These are phyloP conservation scores for Pseudococcus viburni DNA, from an alignment of 2,888 invertebrate genomes.

Conservation along the genomic window DNA sequence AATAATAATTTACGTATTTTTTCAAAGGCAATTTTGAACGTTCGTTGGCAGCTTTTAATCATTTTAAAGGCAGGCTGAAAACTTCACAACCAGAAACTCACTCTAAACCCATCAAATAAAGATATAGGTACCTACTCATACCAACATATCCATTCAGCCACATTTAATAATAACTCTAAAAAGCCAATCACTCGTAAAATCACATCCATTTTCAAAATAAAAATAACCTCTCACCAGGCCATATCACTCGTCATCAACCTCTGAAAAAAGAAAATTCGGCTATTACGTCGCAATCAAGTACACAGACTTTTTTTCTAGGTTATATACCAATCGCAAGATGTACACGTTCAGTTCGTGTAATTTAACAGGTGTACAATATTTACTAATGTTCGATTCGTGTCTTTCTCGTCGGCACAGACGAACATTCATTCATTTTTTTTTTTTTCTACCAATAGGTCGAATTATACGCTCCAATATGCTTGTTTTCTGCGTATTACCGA, in stretches of 20 bases:
- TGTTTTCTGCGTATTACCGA: neutral
- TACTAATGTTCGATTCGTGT: slow-evolving; percentile 24
- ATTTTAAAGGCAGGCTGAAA: neutral
- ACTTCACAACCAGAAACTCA: neutral
- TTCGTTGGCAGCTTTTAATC: too few relatives aligned
- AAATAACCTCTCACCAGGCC: too few relatives aligned
- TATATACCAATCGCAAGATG: neutral
- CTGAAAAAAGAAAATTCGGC: neutral
- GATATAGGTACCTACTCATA: too few relatives aligned
- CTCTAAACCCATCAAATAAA: neutral
- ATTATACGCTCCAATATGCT: neutral
- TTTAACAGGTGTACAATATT: slow-evolving; percentile 32
- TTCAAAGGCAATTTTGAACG: too few relatives aligned
- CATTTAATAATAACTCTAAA: too few relatives aligned
- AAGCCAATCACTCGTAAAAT: too few relatives aligned
- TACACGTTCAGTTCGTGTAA: slow-evolving; percentile 4
- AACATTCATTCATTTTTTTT: neutral
- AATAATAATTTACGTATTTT: too few relatives aligned
- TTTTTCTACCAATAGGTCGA: slow-evolving; percentile 3
- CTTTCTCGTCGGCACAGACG: neutral
- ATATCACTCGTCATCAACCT: neutral
- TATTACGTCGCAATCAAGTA: neutral
- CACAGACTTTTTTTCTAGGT: slow-evolving; percentile 10
- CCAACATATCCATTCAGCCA: too few relatives aligned
- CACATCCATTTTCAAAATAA: too few relatives aligned